phyloP scores from a whole-genome alignment of 2,113 vertebrate genomes.

The Telmatochromis brichardi region DNA sequence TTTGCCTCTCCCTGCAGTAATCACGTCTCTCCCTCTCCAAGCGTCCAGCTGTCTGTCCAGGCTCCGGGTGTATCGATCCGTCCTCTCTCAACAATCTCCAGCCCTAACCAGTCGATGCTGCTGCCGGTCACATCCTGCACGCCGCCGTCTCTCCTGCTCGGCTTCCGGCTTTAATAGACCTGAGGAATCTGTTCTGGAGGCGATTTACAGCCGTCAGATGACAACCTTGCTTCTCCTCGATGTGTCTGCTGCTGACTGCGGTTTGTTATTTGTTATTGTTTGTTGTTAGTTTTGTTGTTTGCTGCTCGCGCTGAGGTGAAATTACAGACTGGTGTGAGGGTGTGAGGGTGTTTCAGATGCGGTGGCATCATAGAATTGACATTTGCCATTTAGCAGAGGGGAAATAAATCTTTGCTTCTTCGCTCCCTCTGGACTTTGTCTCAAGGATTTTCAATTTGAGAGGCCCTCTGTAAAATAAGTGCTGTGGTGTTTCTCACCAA shows the following conservation, averaged over 20 bases:
- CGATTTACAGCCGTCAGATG: conserved; percentile 20
- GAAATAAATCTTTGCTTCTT: neutral
- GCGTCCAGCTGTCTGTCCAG: conserved; percentile 1
- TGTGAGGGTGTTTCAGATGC: neutral
- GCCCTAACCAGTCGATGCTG: conserved; percentile 49
- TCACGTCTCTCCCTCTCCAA: neutral
- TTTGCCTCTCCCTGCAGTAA: neutral
- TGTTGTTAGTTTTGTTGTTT: neutral
- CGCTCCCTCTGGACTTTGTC: neutral
- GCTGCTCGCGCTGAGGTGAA: neutral
- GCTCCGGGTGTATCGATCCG: conserved; percentile 30
- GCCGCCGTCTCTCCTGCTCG: conserved; percentile 2
- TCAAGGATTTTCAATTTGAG: neutral
- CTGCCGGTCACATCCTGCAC: conserved; percentile 45
- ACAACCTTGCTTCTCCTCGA: neutral
- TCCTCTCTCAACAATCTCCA: conserved; percentile 39
- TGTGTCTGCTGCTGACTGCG: neutral
- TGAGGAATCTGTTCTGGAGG: conserved; percentile 48
- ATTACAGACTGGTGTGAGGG: neutral
- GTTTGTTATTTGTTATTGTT: conserved; percentile 19
- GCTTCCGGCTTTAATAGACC: conserved; percentile 46
- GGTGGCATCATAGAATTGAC: conserved; percentile 22
- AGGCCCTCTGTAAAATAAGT: neutral
- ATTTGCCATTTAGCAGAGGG: conserved; percentile 31
- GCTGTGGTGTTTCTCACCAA: neutral